Percentiles rank a stretch among this genome's conserved stretches.
These are phyloP conservation scores for Eristalis tenax DNA, from an alignment of 2,888 invertebrate genomes.

Conservation along the genomic window DNA sequence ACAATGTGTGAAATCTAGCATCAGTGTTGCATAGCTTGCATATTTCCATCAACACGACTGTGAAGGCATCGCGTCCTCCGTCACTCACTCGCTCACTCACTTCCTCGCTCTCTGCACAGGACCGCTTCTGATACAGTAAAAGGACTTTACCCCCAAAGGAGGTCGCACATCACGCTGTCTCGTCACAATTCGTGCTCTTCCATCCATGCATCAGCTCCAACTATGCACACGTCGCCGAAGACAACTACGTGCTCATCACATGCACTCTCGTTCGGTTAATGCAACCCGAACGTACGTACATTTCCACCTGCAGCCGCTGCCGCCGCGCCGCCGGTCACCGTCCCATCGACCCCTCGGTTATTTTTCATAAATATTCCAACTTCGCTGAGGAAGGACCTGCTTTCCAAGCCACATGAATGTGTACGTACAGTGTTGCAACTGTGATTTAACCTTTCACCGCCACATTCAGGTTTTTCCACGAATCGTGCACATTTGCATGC, in stretches of 20 bases:
- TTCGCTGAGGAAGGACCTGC: background rate
- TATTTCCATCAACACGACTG: background rate
- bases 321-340: background rate
- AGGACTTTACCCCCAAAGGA: conserved; percentile 18
- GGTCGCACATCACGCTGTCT: conserved; percentile 42
- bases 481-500: conserved; percentile 10
- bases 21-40: conserved; percentile 32
- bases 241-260: conserved; percentile 27
- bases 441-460: conserved; percentile 26
- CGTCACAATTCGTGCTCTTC: conserved; percentile 43
- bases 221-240: background rate
- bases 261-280: conserved; percentile 11
- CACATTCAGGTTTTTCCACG: background rate
- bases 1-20: conserved; percentile 35
- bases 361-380: conserved; percentile 27
- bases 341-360: conserved; percentile 8
- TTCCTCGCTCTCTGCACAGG: background rate
- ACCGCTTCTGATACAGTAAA: conserved; percentile 16
- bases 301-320: background rate
- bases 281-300: background rate
- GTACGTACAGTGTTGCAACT: conserved; percentile 18
- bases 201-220: conserved; percentile 34
- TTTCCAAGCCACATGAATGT: background rate
- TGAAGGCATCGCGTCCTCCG: background rate
- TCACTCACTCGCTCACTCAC: background rate